Base-by-base conservation (phyloP, 2,888 invertebrate genomes). In the Ernsta delagoae region DNA sequence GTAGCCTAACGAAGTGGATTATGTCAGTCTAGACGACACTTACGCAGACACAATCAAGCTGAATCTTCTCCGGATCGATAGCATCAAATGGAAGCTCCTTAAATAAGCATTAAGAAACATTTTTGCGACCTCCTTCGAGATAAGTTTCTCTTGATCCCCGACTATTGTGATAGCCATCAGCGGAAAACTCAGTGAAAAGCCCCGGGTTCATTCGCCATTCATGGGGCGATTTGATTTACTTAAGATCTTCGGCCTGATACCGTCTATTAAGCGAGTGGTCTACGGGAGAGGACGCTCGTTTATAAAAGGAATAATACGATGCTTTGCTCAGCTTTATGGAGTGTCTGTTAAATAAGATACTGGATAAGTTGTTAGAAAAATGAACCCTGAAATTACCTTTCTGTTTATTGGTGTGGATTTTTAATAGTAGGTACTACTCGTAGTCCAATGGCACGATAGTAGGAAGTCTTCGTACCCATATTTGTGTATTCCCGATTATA, bases 161-260 rank as follows among this genome's bases (percentile, higher is more conserved):
- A 82, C 87, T 83, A 92, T 92, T 92, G 92, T 92, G 92, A 92
- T 90, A 91, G 89, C 81, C 89, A 91, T 90, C 92, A 86, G 86
- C 79, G 80, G 86, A 85, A 89, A 86, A 90, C 82, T 86, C 88
- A 77, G 83, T 88, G 90, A 89, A 92, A 90, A 89, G 87, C 89
- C 85, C 86, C 79, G 83, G 85, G 83, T 87, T 89, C 91, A 87
- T 90, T 89, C 90, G 76, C 91, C 86, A 92, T 93, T 93, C 92
- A 92, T 89, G 87, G 90, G 88, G 90, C 83, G 91, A 92, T 93
- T 93, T 93, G 93, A 93, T 93, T 93, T 93, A 93, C 93, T 92
- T 92, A 92, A 93, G 92, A 91, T 92, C 91, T 83, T 83, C 78
- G 83, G 77, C 80, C 81, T 87, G 91, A 92, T 92, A 92, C 90